Evolutionary conservation across 2,888 invertebrate genomes (phyloP), one percentile per base, ranked within the genome.

Genomic region (Mimas tiliae): DNA sequence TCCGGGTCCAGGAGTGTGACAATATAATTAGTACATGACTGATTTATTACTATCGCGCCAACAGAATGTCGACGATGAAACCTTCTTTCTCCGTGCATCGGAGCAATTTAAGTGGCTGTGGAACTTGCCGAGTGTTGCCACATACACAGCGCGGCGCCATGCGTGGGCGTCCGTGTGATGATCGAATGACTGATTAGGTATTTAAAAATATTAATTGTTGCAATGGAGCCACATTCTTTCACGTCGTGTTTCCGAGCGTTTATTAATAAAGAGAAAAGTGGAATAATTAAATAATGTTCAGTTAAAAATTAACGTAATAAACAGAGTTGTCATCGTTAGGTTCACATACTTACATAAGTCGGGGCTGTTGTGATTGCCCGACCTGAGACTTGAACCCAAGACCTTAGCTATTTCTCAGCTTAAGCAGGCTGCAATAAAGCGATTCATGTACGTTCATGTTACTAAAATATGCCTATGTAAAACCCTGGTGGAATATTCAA

Each of bases 171-270:
- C 74, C 74, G 78, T 74, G 79, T 83, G 88, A 90, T 89, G 88
- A 87, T 85, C 86, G 84, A 77, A 87, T 91, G 91, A 91, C 90
- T 89, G 91, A 91, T 91, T 91, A 89, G 84, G 83, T 85, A 86
- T 90, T 90, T 90, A 88, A 88, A 81, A 88, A 89, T 88, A 87
- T 86, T 87, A 88, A 91, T 89, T 86, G 89, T 89, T 82, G 84
- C 85, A 84, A 82, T 82, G 82, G 83, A 81, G 79, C 81, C 77
- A 79, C 83, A 82, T 82, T 83, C 83, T 76, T 74, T 67, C 67
- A 65, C 70, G 72, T 77, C 66, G 80, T 38, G 38, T 42, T 50
- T 58, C 58, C 42, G 58, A 58, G 19, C 58, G 82, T 80, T 85
- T 87, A 82, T 85, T 84, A 84, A 84, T 82, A 77, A 75, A 72